Conservation (phyloP, 1,140 invertebrate species). For the Trachymyrmex septentrionalis region DNA sequence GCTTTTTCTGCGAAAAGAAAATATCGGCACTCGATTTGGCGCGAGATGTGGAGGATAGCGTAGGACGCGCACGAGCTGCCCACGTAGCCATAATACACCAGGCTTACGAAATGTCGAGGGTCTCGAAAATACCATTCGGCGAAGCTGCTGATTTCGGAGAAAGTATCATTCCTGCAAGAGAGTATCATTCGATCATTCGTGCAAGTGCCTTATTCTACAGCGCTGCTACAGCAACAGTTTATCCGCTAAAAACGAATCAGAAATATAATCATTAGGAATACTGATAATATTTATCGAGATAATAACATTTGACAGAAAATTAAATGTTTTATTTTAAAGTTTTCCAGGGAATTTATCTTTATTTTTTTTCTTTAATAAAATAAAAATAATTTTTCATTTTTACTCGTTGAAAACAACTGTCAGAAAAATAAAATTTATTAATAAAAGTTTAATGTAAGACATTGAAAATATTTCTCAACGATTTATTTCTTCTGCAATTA, state of each 20-base stretch:
- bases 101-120: conserved; percentile 41
- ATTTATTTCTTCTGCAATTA: neutral
- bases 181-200: too few relatives aligned
- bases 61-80: conserved; percentile 60
- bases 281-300: neutral
- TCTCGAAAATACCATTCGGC: conserved; percentile 32
- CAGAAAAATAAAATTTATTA: neutral
- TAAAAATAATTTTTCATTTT: conserved; percentile 3
- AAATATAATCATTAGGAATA: too few relatives aligned
- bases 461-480: neutral
- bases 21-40: conserved; percentile 61
- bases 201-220: neutral
- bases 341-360: neutral
- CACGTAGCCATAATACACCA: conserved; percentile 53
- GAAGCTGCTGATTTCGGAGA: conserved; percentile 1
- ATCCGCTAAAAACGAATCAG: neutral
- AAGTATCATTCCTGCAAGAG: neutral
- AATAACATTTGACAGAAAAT: neutral
- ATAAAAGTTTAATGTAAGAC: neutral
- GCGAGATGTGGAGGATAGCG: conserved; percentile 52
- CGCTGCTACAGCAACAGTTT: neutral
- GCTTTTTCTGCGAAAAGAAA: conserved; percentile 29
- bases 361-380: neutral
- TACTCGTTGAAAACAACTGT: neutral
- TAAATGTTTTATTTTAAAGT: neutral